Evolutionary conservation across 2,888 invertebrate species (phyloP), one percentile per base, ranked within the genome.

Genomic region (Sussaba pulchella): DNA sequence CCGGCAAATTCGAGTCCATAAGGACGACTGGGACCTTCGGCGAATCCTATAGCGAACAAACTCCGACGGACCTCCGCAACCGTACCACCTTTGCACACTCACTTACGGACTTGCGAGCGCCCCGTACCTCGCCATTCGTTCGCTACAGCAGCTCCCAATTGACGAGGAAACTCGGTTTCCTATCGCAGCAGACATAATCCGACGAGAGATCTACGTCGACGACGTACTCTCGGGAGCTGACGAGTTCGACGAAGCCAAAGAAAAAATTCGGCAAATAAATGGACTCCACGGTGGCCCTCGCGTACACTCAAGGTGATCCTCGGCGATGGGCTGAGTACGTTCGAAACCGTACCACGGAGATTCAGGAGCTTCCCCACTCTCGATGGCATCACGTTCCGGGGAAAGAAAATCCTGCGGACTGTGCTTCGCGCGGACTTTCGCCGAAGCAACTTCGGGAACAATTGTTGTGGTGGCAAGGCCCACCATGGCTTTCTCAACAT

Each of bases 1-100:
- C 0, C 39, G 47, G 1, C 66, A 66, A 21, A 47, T 66, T 12
- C n/a, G 50, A 2, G 26, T 66, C 3, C 39, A 45, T 12, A 1
- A 14, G 14, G 39, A 43, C 17, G 64, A 91, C 57, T 54, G 84
- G 4, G 61, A 86, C 17, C 83, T 86, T 21, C 90, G 90, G 57
- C 63, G 87, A 8, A 90, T 92, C 12, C 52, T 92, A 12, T 92
- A 91, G 91, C 75, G 19, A 43, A 39, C 17, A 9, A 6, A 21
- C 45, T 77, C 82, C 8, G 41, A 67, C n/a, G 12, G n/a, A 2
- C 43, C n/a, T 6, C 43, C 43, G 43, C 43, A 2, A 9, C n/a
- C 43, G 43, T 43, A 43, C n/a, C 43, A n/a, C n/a, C 43, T 43
- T 2, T n/a, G n/a, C n/a, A 43, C 43, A 4, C n/a, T 43, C 1